Base-by-base conservation (phyloP, 1,140 invertebrate species). In the Euglossa dilemma region DNA sequence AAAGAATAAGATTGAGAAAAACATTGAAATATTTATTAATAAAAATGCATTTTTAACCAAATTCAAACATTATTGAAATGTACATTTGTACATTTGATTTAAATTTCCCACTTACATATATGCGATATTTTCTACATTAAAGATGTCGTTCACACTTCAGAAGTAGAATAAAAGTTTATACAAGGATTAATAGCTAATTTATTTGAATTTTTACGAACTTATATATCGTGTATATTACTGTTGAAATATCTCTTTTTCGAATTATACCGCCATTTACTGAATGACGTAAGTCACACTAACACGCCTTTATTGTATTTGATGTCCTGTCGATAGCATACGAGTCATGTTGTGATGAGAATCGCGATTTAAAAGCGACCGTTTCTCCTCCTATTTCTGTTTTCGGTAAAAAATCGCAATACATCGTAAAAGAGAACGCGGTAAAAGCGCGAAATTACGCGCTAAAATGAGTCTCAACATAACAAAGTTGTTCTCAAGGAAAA, bases 401-500 rank as follows among this genome's bases (percentile, higher is more conserved):
- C n/a, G 16, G 28, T 20, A 5, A n/a, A 36, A 20, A 5, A 9
- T 50, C 12, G 50, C 28, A 16, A 78, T 69, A 83, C 25, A 18
- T 23, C 45, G 54, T 45, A 36, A 47, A 54, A 50, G n/a, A 7
- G 52, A 50, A 70, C 69, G n/a, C 61, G 12, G 61, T 56, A 70
- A 66, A 6, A 28, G 66, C 78, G 80, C 54, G 47, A 73, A 25
- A 45, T 28, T 85, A 23, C 86, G 80, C 69, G 69, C 67, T 71
- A 94, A 90, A 73, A 94, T 94, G 94, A 94, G 92, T 85, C 85
- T 94, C 11, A 94, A 88, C 67, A 88, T 94, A 73, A 89, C 91
- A 5, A 94, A 93, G 64, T 87, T 94, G n/a, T 94, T 94, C 64
- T 93, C 93, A 0, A 93, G 93, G 50, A 94, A 93, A 76, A 93